Evolutionary conservation across 2,113 vertebrate species (phyloP).

Genomic region (Mugil cephalus): DNA sequence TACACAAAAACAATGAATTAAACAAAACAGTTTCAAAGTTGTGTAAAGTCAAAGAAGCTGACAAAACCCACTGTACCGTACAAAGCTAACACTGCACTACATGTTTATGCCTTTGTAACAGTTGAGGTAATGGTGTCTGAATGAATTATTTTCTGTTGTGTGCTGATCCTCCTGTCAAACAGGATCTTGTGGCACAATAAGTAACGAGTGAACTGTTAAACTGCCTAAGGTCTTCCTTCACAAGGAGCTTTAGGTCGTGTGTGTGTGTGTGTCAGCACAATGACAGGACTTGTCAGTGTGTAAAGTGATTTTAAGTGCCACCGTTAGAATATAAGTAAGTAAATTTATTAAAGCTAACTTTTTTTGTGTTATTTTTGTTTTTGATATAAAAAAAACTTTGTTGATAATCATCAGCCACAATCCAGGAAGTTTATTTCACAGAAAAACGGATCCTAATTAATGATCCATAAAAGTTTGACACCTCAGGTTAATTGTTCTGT

Average conservation of each 20-base stretch:
- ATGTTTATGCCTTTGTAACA: background rate
- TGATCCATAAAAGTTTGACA: background rate
- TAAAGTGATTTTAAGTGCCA: slow-evolving; percentile 16
- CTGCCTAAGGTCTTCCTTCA: too few species aligned
- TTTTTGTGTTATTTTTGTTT: too few species aligned
- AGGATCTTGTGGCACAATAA: slow-evolving; percentile 2
- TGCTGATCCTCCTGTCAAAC: slow-evolving; percentile 37
- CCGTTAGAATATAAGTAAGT: too few species aligned
- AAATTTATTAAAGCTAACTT: too few species aligned
- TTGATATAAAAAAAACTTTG: too few species aligned
- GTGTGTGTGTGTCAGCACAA: background rate
- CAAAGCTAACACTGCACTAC: background rate
- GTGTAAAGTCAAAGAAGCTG: background rate
- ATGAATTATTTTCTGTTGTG: background rate
- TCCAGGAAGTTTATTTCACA: slow-evolving; percentile 4
- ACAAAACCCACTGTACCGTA: background rate
- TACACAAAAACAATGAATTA: background rate
- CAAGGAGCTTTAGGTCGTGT: too few species aligned
- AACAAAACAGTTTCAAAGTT: slow-evolving; percentile 4
- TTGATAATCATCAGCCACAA: too few species aligned
- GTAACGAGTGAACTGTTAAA: too few species aligned
- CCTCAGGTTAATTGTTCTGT: slow-evolving; percentile 22
- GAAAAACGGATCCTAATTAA: background rate
- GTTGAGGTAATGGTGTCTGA: background rate
- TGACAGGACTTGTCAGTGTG: background rate